Conservation (phyloP, 2,113 vertebrate genomes). For the Pteronura brasiliensis region DNA sequence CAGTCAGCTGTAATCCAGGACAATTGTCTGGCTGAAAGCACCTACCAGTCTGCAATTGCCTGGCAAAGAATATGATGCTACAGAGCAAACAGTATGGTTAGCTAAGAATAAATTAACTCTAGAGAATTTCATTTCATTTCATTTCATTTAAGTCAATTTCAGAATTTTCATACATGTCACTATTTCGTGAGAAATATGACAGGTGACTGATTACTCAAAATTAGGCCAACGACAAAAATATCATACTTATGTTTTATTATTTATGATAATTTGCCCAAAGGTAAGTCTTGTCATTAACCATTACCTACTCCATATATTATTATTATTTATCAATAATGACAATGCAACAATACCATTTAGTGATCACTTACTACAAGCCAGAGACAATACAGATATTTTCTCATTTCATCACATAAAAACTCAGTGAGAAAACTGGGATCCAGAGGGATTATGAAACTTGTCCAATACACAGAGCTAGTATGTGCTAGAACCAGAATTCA, state of each 20-base stretch:
- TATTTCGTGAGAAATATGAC: conserved; percentile 6
- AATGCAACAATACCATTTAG: background rate
- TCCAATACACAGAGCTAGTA: background rate
- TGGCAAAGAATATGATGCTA: background rate
- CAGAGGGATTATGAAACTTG: background rate
- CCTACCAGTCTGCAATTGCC: background rate
- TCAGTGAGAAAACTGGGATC: background rate
- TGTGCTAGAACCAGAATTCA: background rate
- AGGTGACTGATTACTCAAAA: conserved; percentile 23
- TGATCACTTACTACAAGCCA: background rate
- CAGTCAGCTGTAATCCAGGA: background rate
- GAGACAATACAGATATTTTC: background rate
- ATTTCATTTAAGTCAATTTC: background rate
- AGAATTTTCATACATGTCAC: background rate
- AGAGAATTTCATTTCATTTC: background rate
- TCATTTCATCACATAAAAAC: background rate
- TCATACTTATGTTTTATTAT: background rate
- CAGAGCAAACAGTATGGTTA: background rate
- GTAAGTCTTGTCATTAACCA: background rate
- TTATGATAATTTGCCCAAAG: conserved; percentile 28
- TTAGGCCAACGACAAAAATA: background rate
- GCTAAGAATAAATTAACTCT: background rate
- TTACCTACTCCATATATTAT: background rate
- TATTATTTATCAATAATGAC: background rate
- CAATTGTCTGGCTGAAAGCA: background rate